A percentile compares a stretch with the other conserved stretches of the same genome.
These are phyloP conservation scores for Mallotus villosus DNA, from an alignment of 2,797 vertebrate species.

Conservation along the genomic window DNA sequence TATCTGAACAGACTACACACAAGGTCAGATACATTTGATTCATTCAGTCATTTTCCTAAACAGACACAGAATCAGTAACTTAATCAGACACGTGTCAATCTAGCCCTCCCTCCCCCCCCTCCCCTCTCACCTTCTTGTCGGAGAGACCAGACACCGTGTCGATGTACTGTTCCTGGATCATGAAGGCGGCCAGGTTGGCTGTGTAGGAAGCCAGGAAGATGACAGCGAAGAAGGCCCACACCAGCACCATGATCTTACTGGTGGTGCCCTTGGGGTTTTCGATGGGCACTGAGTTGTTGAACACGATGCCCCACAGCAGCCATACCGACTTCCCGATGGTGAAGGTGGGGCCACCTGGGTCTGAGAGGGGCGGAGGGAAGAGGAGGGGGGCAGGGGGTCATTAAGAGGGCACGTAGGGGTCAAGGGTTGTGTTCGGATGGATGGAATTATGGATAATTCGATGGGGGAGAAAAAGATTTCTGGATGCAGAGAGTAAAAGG, in stretches of 20 bases:
- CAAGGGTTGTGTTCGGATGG: no score
- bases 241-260: conserved; percentile 98
- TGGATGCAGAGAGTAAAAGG: not conserved
- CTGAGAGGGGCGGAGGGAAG: conserved; percentile 57
- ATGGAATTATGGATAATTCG: no score
- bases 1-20: no score
- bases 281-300: conserved; percentile 97
- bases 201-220: conserved; percentile 99
- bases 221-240: conserved; percentile 98
- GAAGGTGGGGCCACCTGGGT: conserved; percentile 91
- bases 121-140: conserved; percentile 88
- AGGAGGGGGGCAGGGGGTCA: not conserved
- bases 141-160: conserved; percentile 96
- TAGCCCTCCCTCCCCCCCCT: not conserved
- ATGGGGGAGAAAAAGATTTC: not conserved
- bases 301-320: conserved; percentile 97
- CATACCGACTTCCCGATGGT: conserved; percentile 97
- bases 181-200: conserved; percentile 95
- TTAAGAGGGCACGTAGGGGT: no score
- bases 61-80: not conserved
- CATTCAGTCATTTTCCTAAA: not conserved
- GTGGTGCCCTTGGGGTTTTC: conserved; percentile 98
- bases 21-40: no score
- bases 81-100: not conserved
- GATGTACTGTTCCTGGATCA: conserved; percentile 99